Evolutionary conservation across 30 jellyfish, hydroid and myxozoan species (phyloP), one percentile per base, ranked within the genome.

Genomic region (Catostylus mosaicus): DNA sequence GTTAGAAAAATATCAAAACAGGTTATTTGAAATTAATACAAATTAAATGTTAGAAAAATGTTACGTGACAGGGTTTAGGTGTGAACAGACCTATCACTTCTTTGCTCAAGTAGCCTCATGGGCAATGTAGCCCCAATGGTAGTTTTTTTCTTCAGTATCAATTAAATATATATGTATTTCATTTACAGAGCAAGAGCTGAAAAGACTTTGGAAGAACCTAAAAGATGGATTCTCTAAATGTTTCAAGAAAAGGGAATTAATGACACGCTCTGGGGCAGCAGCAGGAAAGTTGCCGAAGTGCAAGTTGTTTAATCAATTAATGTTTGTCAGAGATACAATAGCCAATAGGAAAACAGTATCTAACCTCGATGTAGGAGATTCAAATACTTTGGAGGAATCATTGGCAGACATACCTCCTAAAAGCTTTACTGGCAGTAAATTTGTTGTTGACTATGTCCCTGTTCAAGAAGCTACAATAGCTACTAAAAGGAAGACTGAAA

Each of bases 181-280:
- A 5, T 54, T 30, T 29, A 32, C 45, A 80, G 83, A 23, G 12
- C 74, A 43, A 22, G 73, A 37, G 18, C 50, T 80, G n/a, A 64
- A 67, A 34, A 80, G 47, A 56, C 47, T 61, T 48, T 80, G 73
- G 82, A 64, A 62, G 29, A 80, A 64, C 35, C 56, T 80, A 10
- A 40, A 40, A 40, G 54, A 77, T 14, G 14, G 14, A 5, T 40
- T 40, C 54, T 40, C 54, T 5, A 69, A 71, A 46, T 82, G 92
- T 29, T 32, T 82, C 18, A 82, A 68, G 29, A 69, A 68, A 47
- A 71, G 80, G 59, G 93, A 83, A 32, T 48, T 68, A 75, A 54
- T 71, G 80, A 83, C 93, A 59, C 31, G 93, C 11, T 68, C 93
- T 31, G 93, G 87, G 2, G 86, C 93, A 9, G 81, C 71, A 11